Base-by-base conservation (phyloP, 2,797 vertebrate species). In the Telmatherina bonti region DNA sequence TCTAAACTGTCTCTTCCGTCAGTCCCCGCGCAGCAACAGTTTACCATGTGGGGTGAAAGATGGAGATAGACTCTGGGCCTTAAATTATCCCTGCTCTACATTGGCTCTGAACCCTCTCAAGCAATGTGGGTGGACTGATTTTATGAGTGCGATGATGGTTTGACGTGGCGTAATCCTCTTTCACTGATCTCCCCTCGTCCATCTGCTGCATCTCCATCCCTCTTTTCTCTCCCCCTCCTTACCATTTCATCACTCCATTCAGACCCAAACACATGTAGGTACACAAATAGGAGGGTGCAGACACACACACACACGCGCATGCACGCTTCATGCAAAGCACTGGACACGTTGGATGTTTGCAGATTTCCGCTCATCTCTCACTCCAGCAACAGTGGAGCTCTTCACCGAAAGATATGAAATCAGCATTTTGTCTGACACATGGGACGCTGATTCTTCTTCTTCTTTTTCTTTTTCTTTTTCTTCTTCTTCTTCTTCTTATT, bases 141-240 rank as follows among this genome's bases (percentile, higher is more conserved):
- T 90, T 91, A 89, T 90, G 89, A 91, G 90, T 87, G 86, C 74
- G 76, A 85, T 93, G 93, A 93, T 93, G 90, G 89, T 93, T 91
- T 92, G 92, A 93, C 87, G 91, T 88, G 88, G 83, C 75, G 74
- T 95, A 95, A 94, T 94, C 94, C 93, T 93, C 93, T 94, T 93
- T 93, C 54, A 53, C 84, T 94, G 91, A 93, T 94, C 93, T 93
- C 88, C 84, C 74, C 73, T 84, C 52, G 83, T 92, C 94, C 93
- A 94, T 95, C 94, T 94, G 94, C 88, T 93, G 85, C 82, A 92
- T 92, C 90, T 85, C 79, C 76, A 86, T 84, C 89, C 86, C 78
- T 77, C 82, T 83, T 64, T 86, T 78, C 78, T 29, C n/a, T n/a
- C n/a, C n/a, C n/a, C n/a, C n/a, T n/a, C n/a, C n/a, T n/a, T n/a